These are phyloP conservation scores for Aromia moschata DNA, from an alignment of 2,888 invertebrate species.

Conservation along the genomic window DNA sequence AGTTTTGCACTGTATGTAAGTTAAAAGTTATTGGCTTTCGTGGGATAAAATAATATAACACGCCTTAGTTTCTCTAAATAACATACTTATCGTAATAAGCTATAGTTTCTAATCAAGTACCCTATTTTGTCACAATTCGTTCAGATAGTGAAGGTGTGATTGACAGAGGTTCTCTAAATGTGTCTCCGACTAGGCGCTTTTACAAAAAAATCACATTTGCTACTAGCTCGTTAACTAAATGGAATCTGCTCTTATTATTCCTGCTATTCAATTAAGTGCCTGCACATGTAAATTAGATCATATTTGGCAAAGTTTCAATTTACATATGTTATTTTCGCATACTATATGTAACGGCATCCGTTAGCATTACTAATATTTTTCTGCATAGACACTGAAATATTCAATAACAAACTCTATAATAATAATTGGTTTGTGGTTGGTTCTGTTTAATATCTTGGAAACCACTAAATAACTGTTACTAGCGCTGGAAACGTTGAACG, in stretches of 20 bases:
- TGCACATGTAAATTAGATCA: not conserved
- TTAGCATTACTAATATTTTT: too few relatives aligned
- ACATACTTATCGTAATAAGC: not conserved
- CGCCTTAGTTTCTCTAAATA: not conserved
- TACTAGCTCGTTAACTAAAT: not conserved
- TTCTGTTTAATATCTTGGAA: too few relatives aligned
- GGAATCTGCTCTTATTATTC: too few relatives aligned
- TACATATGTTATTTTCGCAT: too few relatives aligned
- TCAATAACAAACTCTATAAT: too few relatives aligned
- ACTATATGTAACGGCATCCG: too few relatives aligned
- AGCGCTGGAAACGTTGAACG: too few relatives aligned
- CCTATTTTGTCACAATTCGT: not conserved
- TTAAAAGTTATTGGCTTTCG: not conserved
- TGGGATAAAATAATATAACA: not conserved
- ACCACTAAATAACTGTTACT: too few relatives aligned
- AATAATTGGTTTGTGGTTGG: too few relatives aligned
- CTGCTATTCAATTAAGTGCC: not conserved
- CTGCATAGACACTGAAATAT: too few relatives aligned
- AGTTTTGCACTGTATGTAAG: not conserved
- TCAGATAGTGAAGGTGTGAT: not conserved
- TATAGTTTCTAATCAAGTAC: not conserved
- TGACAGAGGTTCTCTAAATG: not conserved
- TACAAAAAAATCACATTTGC: not conserved
- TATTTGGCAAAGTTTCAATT: not conserved
- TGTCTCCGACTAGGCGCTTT: not conserved